phyloP scores from a whole-genome alignment of 2,888 invertebrate species.

The Heteromurus nitidus region DNA sequence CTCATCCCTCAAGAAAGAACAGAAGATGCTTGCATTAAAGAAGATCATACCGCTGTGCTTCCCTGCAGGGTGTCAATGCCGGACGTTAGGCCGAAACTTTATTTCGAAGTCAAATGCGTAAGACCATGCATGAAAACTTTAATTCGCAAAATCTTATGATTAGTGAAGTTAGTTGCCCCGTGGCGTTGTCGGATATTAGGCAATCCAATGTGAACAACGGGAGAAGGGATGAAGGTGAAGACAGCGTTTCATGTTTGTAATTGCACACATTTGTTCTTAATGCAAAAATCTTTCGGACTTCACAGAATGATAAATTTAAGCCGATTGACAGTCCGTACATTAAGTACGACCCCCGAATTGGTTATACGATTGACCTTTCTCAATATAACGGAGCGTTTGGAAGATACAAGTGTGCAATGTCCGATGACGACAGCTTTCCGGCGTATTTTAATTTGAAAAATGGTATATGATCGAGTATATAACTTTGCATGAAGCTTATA shows the following conservation, averaged over 20 bases:
- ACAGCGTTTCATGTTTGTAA: no score
- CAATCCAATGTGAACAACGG: no score
- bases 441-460: constrained; percentile 62
- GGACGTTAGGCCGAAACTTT: constrained; percentile 58
- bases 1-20: constrained; percentile 68
- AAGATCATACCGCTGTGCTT: constrained; percentile 62
- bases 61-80: constrained; percentile 71
- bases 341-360: constrained; percentile 67
- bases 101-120: constrained; percentile 64
- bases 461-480: constrained; percentile 37
- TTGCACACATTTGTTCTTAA: no score
- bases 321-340: constrained; percentile 61
- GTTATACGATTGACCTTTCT: constrained; percentile 65
- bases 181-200: no score
- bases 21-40: constrained; percentile 64
- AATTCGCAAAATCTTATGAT: no score
- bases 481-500: no score
- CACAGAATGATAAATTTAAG: constrained; percentile 56
- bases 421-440: constrained; percentile 63
- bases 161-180: no score
- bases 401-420: constrained; percentile 69
- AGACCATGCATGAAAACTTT: no score
- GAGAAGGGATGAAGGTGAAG: no score
- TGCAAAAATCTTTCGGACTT: no score
- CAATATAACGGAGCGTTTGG: constrained; percentile 66